Percentiles rank a stretch among this genome's conserved stretches.
phyloP scores from a whole-genome alignment of 2,888 invertebrate genomes.

The Julus scandinavius region DNA sequence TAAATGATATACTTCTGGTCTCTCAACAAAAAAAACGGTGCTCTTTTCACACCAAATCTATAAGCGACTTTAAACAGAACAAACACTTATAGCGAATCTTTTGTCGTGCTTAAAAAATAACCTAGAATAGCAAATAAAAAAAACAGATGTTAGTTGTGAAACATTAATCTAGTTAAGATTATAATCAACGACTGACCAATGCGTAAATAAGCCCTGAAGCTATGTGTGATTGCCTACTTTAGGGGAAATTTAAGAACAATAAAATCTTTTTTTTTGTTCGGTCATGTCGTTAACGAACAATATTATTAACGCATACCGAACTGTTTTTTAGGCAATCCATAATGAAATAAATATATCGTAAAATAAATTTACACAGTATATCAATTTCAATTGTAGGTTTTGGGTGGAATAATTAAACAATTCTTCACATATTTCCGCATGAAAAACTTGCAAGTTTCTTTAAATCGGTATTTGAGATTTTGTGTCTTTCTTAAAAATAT shows the following conservation, averaged over 20 bases:
- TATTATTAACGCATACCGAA: neutral
- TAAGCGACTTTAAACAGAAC: neutral
- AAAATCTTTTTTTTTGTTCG: neutral
- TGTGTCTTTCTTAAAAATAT: neutral
- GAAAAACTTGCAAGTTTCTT: neutral
- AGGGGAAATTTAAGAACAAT: neutral
- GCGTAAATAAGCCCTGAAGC: neutral
- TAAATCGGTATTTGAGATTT: neutral
- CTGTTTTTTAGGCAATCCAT: neutral
- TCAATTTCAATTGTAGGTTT: neutral
- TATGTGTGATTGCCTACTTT: conserved; percentile 40
- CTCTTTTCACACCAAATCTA: neutral
- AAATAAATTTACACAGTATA: no score
- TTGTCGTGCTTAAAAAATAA: neutral
- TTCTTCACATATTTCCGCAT: neutral
- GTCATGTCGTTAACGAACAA: neutral
- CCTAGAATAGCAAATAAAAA: neutral
- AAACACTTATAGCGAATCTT: neutral
- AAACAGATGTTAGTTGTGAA: neutral
- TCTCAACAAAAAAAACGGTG: neutral
- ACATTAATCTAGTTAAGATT: conserved; percentile 4
- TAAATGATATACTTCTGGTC: conserved; percentile 28
- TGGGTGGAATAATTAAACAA: neutral
- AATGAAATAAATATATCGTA: neutral
- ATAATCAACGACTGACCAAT: neutral